Base-by-base conservation (phyloP, 2,888 invertebrate genomes). In the Mythimna impura region DNA sequence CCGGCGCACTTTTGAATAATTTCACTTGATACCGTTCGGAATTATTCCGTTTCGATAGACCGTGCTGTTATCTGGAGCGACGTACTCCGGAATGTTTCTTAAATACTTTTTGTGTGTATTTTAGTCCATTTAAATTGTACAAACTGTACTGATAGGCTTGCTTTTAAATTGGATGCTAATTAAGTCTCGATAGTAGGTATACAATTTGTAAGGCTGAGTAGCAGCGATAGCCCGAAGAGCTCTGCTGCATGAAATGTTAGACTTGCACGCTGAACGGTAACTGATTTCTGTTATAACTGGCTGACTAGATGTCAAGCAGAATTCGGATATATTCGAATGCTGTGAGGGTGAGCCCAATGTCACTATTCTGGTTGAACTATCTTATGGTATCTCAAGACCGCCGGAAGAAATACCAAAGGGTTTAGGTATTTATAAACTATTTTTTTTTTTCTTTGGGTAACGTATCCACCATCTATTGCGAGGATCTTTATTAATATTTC, bases 1-100 rank as follows among this genome's bases (percentile, higher is more conserved):
- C 71, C 68, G 78, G 77, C 85, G 82, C 83, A 84, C 86, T 88
- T 89, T 88, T 87, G 90, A 90, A 89, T 89, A 89, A 89, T 89
- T 88, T 90, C 89, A 84, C 86, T 79, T 77, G 78, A 86, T 82
- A 85, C 85, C 81, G 83, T 83, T 79, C 80, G 80, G 77, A 87
- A 80, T 86, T 83, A 84, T 88, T 84, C 78, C 74, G 71, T 74
- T 81, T 80, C 71, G 78, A 83, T 85, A 81, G 75, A 75, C 67
- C 71, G 70, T 25, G 50, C 74, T 71, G 76, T 83, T 85, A 78
- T 74, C 71, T 85, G 66, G 76, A 82, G 70, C 74, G 70, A 74
- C 60, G 65, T 70, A 74, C 43, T 60, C 62, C 67, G 71, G 36
- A 66, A 63, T 55, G 52, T 60, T 66, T 40, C 60, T 43, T 62